A percentile compares a stretch with the other conserved stretches of the same genome.
phyloP scores from a whole-genome alignment of 2,797 vertebrate species.

The Liasis olivaceus region DNA sequence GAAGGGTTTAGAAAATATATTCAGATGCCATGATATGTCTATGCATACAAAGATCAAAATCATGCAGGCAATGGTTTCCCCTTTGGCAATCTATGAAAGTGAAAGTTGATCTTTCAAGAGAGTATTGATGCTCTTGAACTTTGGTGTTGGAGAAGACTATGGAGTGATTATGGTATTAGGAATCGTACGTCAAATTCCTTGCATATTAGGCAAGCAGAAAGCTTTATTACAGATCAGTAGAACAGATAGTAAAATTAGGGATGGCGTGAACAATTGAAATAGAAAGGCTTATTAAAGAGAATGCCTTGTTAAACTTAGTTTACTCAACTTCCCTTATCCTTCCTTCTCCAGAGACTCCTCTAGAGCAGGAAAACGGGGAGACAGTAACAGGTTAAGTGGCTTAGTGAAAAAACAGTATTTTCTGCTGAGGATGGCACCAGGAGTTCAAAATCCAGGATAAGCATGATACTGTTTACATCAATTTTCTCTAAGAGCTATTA shows the following conservation, averaged over 20 bases:
- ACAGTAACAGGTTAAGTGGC: background rate
- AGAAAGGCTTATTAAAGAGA: background rate
- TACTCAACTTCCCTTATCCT: background rate
- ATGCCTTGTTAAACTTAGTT: background rate
- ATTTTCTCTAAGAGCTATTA: background rate
- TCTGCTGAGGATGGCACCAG: background rate
- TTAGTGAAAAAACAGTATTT: background rate
- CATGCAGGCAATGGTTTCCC: background rate
- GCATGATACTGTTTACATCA: background rate
- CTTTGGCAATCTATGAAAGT: background rate
- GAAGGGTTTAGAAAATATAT: background rate
- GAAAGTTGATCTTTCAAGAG: background rate
- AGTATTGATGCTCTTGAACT: background rate
- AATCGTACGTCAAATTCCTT: background rate
- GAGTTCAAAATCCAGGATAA: background rate
- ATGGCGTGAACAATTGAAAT: background rate
- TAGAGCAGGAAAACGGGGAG: background rate
- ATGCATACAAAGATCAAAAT: background rate
- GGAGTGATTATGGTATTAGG: background rate
- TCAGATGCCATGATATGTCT: background rate
- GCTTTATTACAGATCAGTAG: background rate
- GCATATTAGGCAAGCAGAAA: background rate
- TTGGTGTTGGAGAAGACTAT: background rate
- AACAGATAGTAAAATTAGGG: background rate
- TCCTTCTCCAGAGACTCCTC: background rate